Evolutionary conservation across 2,113 vertebrate species (phyloP).

Genomic region (Martes martes): DNA sequence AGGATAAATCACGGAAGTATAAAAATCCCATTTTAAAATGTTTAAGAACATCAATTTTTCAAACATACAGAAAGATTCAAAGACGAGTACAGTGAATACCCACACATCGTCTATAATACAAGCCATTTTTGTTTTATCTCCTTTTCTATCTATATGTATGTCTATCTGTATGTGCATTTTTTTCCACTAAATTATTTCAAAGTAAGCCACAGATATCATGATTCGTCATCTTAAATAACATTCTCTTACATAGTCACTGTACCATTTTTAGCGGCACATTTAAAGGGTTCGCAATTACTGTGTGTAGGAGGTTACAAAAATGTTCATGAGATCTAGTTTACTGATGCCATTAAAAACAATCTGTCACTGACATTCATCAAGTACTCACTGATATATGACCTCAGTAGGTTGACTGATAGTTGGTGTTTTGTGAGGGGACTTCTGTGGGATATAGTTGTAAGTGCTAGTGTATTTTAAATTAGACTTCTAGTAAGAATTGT

Average conservation of each 20-base stretch:
- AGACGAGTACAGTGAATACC: neutral
- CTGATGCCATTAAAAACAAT: neutral
- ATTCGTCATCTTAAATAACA: neutral
- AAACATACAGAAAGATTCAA: neutral
- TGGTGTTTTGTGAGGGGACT: neutral
- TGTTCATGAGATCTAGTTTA: neutral
- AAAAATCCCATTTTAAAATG: neutral
- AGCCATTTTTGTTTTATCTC: neutral
- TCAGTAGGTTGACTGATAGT: neutral
- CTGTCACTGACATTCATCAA: neutral
- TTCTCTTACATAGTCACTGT: neutral
- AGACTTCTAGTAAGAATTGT: constrained; percentile 1
- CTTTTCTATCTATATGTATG: neutral
- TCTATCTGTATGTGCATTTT: neutral
- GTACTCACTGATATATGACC: neutral
- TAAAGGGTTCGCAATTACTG: neutral
- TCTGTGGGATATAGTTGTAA: neutral
- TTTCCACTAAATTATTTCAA: neutral
- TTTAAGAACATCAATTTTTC: neutral
- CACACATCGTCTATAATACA: neutral
- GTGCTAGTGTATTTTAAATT: neutral
- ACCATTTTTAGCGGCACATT: neutral
- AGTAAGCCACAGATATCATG: neutral
- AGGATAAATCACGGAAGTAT: neutral
- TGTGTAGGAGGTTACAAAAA: neutral